Percentiles rank a stretch among this genome's conserved stretches.
These are phyloP conservation scores for Tetramorium parvispinum DNA, from an alignment of 1,140 invertebrate species.

Conservation along the genomic window DNA sequence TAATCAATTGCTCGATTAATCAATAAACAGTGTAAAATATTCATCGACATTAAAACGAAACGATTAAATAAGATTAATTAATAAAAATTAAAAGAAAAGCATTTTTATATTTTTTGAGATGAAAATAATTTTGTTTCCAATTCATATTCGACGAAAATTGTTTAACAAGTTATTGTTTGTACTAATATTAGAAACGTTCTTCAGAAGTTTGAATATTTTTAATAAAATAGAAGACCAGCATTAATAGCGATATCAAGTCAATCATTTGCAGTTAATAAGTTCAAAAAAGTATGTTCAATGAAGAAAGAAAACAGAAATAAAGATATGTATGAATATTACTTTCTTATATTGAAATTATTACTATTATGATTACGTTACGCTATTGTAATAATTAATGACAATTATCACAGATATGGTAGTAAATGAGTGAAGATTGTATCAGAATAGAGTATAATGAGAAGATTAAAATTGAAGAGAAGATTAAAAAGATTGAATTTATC, in stretches of 20 bases:
- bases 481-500: neutral
- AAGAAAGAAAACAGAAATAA: neutral
- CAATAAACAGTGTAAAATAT: too few species aligned
- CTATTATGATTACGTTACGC: neutral
- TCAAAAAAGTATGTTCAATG: neutral
- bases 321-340: neutral
- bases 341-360: too few species aligned
- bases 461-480: neutral
- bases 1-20: too few species aligned
- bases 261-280: neutral
- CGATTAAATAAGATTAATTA: too few species aligned
- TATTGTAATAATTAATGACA: neutral
- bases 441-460: neutral
- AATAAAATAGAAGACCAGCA: neutral
- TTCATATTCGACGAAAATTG: neutral
- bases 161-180: slow-evolving; percentile 1
- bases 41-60: too few species aligned
- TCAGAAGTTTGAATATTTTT: neutral
- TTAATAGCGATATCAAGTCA: neutral
- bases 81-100: neutral
- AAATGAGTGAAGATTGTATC: neutral
- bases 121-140: neutral
- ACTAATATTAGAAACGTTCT: neutral
- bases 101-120: neutral
- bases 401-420: neutral